Percentiles rank a stretch among this genome's conserved stretches.
Conservation (phyloP, 2,888 invertebrate species). For the Taphrorychus bicolor region DNA sequence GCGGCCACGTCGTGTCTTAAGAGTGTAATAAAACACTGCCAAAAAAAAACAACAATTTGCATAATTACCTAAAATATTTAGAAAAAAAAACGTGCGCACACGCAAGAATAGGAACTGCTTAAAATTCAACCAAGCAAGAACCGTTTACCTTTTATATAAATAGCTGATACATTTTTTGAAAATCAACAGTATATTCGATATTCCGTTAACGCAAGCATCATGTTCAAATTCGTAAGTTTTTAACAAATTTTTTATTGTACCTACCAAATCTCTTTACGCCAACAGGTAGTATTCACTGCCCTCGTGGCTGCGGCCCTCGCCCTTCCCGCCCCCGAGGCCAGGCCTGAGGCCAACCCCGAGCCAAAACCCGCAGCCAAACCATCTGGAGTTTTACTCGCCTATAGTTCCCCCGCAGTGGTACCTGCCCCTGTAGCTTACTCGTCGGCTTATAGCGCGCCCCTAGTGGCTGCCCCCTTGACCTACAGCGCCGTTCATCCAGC, state of each 20-base stretch:
- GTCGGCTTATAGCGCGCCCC: conserved; percentile 8
- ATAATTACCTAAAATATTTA: not conserved
- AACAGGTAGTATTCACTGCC: not conserved
- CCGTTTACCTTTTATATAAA: not conserved
- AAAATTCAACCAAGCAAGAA: not conserved
- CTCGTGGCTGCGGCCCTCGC: conserved; percentile 12
- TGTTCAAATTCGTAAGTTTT: conserved; percentile 14
- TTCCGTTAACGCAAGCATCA: not conserved
- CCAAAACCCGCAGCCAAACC: conserved; percentile 7
- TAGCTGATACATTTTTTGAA: not conserved
- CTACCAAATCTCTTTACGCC: not conserved
- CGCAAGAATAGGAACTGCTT: not conserved
- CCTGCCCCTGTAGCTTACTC: conserved; percentile 15
- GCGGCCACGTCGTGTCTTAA: not conserved
- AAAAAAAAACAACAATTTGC: not conserved
- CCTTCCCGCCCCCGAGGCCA: conserved; percentile 8
- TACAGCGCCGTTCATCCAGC: conserved; percentile 24
- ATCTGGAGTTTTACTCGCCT: not conserved
- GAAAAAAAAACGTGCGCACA: not conserved
- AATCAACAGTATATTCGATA: not conserved
- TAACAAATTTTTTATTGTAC: not conserved
- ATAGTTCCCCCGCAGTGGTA: conserved; percentile 8
- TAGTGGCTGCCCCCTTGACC: conserved; percentile 13
- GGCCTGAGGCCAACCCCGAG: conserved; percentile 12
- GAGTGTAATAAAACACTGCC: not conserved